Conservation (phyloP, 2,797 vertebrate species). For the Clarias fuscus region DNA sequence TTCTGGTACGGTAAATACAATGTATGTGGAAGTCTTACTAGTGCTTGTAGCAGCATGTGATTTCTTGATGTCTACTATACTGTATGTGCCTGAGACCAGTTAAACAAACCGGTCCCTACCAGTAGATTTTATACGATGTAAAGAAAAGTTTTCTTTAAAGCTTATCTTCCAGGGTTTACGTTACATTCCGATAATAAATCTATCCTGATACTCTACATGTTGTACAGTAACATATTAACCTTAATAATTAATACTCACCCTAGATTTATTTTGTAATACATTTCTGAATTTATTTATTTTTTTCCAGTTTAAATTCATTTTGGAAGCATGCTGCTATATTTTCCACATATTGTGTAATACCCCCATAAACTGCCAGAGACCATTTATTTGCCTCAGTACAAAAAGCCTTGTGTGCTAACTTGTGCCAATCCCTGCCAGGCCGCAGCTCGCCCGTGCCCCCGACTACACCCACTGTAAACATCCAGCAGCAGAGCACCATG, state of each 20-base stretch:
- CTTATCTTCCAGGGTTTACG: not conserved
- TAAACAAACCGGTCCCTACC: not conserved
- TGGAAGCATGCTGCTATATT: not conserved
- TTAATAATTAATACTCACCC: not conserved
- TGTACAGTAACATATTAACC: not conserved
- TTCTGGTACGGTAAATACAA: not conserved
- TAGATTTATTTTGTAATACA: not conserved
- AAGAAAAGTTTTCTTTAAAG: not conserved
- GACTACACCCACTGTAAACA: conserved; percentile 85
- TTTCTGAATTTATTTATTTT: not conserved
- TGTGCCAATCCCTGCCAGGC: conserved; percentile 59
- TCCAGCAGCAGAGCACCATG: conserved; percentile 90
- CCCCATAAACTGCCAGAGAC: not conserved
- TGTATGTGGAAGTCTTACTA: not conserved
- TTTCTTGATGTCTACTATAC: not conserved
- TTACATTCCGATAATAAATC: not conserved
- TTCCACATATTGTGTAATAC: not conserved
- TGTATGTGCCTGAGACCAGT: not conserved
- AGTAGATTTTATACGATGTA: not conserved
- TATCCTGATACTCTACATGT: not conserved
- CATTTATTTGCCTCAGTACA: not conserved
- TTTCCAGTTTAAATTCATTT: not conserved
- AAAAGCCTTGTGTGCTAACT: not conserved
- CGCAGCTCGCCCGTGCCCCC: conserved; percentile 81
- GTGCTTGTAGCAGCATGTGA: not conserved